Percentiles rank a stretch among this genome's conserved stretches.
phyloP scores from a whole-genome alignment of 2,113 vertebrate species.

The Perca schrenkii region DNA sequence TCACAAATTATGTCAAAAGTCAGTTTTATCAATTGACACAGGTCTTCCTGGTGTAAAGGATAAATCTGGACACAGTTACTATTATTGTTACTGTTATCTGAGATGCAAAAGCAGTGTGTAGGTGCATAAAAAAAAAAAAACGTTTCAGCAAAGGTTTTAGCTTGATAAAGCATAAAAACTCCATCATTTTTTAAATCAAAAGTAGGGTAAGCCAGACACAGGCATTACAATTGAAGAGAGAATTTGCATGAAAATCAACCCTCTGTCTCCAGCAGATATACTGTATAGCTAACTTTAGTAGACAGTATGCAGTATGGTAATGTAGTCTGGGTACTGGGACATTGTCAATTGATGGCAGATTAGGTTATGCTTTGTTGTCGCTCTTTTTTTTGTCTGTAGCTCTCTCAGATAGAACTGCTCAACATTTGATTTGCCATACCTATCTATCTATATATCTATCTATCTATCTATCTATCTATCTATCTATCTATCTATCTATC shows the following conservation, averaged over 20 bases:
- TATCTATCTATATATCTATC: too few species aligned
- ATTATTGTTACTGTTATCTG: not conserved
- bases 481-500: too few species aligned
- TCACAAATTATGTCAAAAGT: constrained; percentile 7
- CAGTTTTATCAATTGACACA: not conserved
- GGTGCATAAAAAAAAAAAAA: not conserved
- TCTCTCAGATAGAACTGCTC: not conserved
- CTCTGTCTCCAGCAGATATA: constrained; percentile 12
- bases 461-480: too few species aligned
- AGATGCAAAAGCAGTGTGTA: constrained; percentile 13
- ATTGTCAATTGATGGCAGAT: constrained; percentile 17
- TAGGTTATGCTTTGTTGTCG: constrained; percentile 27
- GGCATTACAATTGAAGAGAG: constrained; percentile 21
- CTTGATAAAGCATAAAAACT: constrained; percentile 40
- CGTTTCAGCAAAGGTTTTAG: constrained; percentile 38
- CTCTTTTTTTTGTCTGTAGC: not conserved
- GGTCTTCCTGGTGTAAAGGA: not conserved
- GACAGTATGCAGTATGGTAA: constrained; percentile 19
- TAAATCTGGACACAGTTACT: constrained; percentile 9
- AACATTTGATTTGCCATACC: constrained; percentile 1
- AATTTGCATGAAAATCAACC: constrained; percentile 54
- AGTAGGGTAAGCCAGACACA: constrained; percentile 23
- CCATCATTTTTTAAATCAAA: constrained; percentile 51
- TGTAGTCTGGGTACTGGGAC: constrained; percentile 12
- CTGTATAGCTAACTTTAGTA: constrained; percentile 16